Percentiles rank a stretch among this genome's conserved stretches.
Conservation (phyloP, 2,113 vertebrate species). For the Ciconia stormi region DNA sequence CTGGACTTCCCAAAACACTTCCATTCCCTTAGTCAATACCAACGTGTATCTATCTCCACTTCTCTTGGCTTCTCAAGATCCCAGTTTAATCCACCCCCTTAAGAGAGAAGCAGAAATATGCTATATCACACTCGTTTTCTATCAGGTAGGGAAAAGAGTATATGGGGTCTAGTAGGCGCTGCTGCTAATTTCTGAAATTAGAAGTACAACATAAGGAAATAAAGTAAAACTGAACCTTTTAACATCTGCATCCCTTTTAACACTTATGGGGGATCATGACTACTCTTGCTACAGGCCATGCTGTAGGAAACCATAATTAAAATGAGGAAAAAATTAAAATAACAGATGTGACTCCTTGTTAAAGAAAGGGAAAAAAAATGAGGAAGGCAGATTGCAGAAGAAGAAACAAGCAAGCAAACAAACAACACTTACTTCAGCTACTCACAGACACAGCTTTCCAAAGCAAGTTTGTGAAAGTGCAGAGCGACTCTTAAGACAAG, state of each 20-base stretch:
- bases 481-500: background rate
- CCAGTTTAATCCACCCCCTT: background rate
- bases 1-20: background rate
- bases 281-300: background rate
- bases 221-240: background rate
- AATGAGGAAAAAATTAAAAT: background rate
- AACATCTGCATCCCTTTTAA: background rate
- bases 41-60: background rate
- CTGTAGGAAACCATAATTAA: background rate
- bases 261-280: background rate
- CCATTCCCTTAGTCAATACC: background rate
- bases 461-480: background rate
- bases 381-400: background rate
- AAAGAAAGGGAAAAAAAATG: background rate
- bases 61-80: background rate
- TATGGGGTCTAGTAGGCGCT: fast-evolving
- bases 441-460: background rate
- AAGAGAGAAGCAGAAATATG: background rate
- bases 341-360: background rate
- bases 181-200: background rate
- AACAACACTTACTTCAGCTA: background rate
- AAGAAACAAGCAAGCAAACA: background rate
- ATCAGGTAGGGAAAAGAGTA: background rate
- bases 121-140: background rate
- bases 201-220: background rate